Base-by-base conservation (phyloP, 2,888 invertebrate species). In the Oxyteleia sp. region DNA sequence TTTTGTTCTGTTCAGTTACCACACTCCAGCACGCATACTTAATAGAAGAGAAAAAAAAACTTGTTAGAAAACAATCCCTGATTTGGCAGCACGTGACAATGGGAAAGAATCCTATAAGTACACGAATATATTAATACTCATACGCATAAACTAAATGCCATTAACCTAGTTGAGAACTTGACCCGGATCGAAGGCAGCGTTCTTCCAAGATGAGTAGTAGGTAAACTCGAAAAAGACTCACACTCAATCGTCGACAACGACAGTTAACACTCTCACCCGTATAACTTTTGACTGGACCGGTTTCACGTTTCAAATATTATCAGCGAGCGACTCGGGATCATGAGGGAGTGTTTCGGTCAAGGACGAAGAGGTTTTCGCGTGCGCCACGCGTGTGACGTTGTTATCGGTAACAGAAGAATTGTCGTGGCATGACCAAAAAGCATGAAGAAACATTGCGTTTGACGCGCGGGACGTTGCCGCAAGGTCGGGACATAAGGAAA, bases 201-300 rank as follows among this genome's bases (percentile, higher is more conserved):
- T 69, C 69, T 53, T 78, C 55, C 63, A n/a, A 69, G 78, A 78
- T 69, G 78, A 78, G 79, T 64, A 57, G 79, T 79, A 66, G 64
- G 71, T 66, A 79, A 72, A 81, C 53, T 61, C 68, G 74, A 81
- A 74, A 66, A 68, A 68, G 80, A 74, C 68, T 74, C 74, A 81
- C 74, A 81, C 57, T 81, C 74, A 74, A 68, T 81, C 68, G 80
- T 74, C 80, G 80, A 74, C 80, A 74, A 53, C 80, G 80, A 74
- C 80, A 81, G 80, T 68, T 81, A 74, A 81, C 80, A 81, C 80
- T 81, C 80, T 81, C 80, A 81, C 80, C 80, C 13, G 47, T 81
- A 66, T 61, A 74, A 43, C 51, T 61, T 72, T 81, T 16, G 66
- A 29, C 53, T 18, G 61, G 80, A 81, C 80, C 80, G 80, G 80